Conservation (phyloP, 2,113 vertebrate genomes). For the Lycocorax pyrrhopterus region DNA sequence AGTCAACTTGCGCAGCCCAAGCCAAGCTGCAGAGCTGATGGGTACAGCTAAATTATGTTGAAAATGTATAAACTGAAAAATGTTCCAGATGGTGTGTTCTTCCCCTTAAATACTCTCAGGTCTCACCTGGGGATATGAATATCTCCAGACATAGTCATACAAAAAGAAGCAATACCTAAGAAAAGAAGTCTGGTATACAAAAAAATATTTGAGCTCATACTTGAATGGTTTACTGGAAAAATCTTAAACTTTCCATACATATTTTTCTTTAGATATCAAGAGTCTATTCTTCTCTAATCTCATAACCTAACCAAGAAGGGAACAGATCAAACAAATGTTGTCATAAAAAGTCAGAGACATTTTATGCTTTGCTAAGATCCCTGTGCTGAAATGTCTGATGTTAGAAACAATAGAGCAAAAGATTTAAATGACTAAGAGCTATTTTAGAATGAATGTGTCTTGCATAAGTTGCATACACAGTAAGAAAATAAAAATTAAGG, state of each 20-base stretch:
- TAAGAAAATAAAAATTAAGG: constrained; percentile 25
- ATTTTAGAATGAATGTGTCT: background rate
- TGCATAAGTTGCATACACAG: background rate
- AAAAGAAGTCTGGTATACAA: background rate
- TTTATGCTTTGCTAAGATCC: background rate
- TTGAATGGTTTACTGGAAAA: background rate
- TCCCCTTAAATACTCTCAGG: background rate
- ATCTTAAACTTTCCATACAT: background rate
- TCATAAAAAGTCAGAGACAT: background rate
- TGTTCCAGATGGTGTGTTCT: background rate
- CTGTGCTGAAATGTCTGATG: background rate
- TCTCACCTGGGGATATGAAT: background rate
- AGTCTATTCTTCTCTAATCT: background rate
- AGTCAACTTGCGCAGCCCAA: rapidly evolving
- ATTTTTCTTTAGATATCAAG: background rate
- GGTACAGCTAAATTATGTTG: background rate
- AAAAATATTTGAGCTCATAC: background rate
- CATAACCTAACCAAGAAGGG: background rate
- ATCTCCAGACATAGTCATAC: background rate
- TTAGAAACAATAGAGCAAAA: background rate
- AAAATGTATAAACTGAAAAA: background rate
- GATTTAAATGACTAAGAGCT: background rate
- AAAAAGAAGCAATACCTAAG: background rate
- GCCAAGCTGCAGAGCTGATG: background rate
- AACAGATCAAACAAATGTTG: background rate